phyloP scores from a whole-genome alignment of 2,113 vertebrate genomes.

The Strigops habroptila region DNA sequence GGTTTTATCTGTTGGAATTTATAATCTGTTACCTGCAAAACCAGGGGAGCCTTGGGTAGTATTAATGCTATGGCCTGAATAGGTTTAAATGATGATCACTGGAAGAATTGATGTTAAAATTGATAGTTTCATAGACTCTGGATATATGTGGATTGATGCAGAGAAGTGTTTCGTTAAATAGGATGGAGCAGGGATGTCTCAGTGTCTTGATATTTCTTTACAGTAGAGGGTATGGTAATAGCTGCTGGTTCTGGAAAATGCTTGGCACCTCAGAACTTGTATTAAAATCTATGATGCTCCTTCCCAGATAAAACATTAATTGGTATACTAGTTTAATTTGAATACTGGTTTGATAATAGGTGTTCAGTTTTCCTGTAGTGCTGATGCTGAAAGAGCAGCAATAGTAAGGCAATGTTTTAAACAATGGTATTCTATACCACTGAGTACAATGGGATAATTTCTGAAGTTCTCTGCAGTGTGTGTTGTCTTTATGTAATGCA shows the following conservation, averaged over 20 bases:
- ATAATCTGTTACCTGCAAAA: accelerated
- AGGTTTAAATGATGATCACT: background rate
- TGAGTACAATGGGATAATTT: background rate
- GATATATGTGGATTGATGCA: background rate
- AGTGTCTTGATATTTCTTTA: background rate
- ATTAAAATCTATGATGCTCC: background rate
- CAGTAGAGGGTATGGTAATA: background rate
- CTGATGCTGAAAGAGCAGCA: background rate
- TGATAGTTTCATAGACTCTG: background rate
- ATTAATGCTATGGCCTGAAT: background rate
- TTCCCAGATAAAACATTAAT: background rate
- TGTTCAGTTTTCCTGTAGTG: background rate
- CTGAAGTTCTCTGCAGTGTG: background rate
- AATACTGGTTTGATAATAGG: background rate
- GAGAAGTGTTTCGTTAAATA: background rate
- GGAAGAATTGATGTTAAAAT: background rate
- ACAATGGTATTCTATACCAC: background rate
- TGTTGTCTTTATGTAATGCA: background rate
- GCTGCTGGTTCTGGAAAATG: background rate
- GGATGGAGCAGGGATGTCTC: background rate
- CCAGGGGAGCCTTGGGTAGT: background rate
- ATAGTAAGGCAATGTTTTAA: background rate
- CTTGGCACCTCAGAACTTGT: background rate
- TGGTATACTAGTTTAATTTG: background rate
- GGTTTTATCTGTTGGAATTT: background rate